phyloP scores from a whole-genome alignment of 2,888 invertebrate species.

The Deilephila porcellus region DNA sequence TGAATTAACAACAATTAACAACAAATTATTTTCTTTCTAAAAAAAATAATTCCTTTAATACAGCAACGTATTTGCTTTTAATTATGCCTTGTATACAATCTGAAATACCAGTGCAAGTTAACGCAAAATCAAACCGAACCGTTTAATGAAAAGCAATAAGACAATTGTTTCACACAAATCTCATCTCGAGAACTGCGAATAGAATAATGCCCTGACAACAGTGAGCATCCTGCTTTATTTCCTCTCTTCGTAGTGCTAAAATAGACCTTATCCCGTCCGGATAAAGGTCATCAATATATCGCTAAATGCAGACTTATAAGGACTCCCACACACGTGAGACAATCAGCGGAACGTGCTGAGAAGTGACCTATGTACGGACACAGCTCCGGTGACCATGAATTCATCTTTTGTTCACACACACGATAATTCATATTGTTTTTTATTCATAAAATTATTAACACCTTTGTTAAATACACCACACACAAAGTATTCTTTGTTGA shows the following conservation, averaged over 20 bases:
- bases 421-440: background rate
- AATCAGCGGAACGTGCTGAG: conserved; percentile 56
- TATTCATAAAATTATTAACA: background rate
- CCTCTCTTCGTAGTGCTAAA: background rate
- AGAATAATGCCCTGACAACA: conserved; percentile 60
- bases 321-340: conserved; percentile 71
- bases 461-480: background rate
- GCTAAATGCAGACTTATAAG: conserved; percentile 36
- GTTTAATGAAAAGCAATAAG: conserved; percentile 8
- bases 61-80: too few species aligned
- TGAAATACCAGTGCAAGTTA: background rate
- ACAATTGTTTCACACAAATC: conserved; percentile 26
- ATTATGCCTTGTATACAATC: background rate
- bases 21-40: too few species aligned
- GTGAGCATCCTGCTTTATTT: conserved; percentile 53
- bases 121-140: background rate
- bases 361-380: conserved; percentile 50
- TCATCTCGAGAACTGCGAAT: conserved; percentile 47
- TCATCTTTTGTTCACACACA: background rate
- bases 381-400: conserved; percentile 39
- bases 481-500: background rate
- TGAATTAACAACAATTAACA: too few species aligned
- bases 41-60: too few species aligned
- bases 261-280: background rate
- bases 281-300: conserved; percentile 16